Base-by-base conservation (phyloP, 2,888 invertebrate species). In the Nemotelus nigrinus region DNA sequence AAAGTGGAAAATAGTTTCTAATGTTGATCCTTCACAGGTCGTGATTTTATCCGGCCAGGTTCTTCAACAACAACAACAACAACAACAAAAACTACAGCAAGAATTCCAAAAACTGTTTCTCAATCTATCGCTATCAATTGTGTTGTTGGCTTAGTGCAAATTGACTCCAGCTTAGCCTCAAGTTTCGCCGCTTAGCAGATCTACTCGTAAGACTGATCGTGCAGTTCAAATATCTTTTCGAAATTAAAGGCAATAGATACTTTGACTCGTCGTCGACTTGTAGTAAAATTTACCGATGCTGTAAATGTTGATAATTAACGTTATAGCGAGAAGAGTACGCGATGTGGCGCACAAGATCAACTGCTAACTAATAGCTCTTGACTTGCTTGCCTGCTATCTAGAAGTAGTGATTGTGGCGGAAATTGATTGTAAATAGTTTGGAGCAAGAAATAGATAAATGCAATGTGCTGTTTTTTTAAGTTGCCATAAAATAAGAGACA, bases 1-100 rank as follows among this genome's bases (percentile, higher is more conserved):
- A 68, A 4, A 7, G 6, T 10, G 68, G 68, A 48, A 68, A 53
- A 68, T 68, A 41, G 7, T 50, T 68, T 68, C 41, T 41, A 68
- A 68, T 53, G 68, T 25, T 68, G 68, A 68, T 68, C 53, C 68
- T 25, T 8, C 63, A 2, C 68, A 68, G 68, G 68, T 68, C 68
- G 68, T 68, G 68, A 68, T 68, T 50, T 68, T 68, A 68, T 68
- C 68, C 65, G n/a, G 47, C 2, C 63, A 53, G 10, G 53, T 7
- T 53, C 53, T 10, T 25, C 53, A 10, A 53, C 53, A 53, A 7
- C 53, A 53, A 53, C 53, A 8, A 50, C 53, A 63, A 63, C 6
- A 43, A 58, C 58, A n/a, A 5, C 25, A 3, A 43, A n/a, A 7
- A 50, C 50, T 48, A 68, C 68, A 39, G 53, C 41, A 68, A 68